Conservation (phyloP, 2,113 vertebrate species). For the Lepidothrix coronata region DNA sequence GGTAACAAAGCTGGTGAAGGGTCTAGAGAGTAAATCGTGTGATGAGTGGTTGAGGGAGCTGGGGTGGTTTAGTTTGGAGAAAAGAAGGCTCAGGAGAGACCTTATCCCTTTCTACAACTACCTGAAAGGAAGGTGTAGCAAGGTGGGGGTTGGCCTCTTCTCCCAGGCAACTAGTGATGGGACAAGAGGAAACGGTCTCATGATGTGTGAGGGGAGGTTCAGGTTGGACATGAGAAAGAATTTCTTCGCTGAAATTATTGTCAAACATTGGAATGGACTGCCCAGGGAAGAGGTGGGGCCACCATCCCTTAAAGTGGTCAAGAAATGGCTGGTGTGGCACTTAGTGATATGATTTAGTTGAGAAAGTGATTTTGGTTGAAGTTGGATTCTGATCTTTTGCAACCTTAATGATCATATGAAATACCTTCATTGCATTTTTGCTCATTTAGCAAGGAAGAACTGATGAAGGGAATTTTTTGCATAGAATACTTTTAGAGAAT, state of each 20-base stretch:
- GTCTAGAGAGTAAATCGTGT: neutral
- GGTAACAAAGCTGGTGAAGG: neutral
- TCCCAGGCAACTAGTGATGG: neutral
- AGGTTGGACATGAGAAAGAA: neutral
- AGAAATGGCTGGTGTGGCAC: neutral
- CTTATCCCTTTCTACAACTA: neutral
- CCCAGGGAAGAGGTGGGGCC: neutral
- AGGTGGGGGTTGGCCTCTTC: neutral
- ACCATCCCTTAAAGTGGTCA: neutral
- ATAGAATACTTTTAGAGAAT: neutral
- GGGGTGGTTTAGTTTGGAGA: neutral
- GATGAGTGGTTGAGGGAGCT: neutral
- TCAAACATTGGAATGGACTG: neutral
- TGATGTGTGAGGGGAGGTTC: neutral
- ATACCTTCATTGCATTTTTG: neutral
- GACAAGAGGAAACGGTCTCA: neutral
- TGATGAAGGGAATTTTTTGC: neutral
- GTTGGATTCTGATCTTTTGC: neutral
- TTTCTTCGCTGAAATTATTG: neutral
- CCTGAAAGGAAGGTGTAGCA: neutral
- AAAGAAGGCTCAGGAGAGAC: neutral
- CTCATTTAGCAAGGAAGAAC: neutral
- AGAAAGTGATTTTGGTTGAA: neutral
- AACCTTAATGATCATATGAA: neutral
- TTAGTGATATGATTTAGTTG: neutral